These are phyloP conservation scores for Cirrhinus molitorella DNA, from an alignment of 2,797 vertebrate species.

Conservation along the genomic window DNA sequence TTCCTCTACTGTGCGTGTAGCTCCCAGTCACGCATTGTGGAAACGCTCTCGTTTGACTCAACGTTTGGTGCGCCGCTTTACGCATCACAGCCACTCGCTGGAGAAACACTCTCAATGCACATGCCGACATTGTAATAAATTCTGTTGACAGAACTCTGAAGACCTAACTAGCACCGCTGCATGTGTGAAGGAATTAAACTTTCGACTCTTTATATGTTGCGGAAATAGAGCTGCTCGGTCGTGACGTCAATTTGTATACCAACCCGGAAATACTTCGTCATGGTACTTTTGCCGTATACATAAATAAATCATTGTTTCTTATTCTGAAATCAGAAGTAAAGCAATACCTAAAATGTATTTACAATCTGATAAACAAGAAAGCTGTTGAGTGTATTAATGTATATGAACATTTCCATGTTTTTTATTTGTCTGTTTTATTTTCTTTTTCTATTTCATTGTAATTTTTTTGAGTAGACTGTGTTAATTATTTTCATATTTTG, in stretches of 20 bases:
- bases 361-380: too few relatives aligned
- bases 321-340: too few relatives aligned
- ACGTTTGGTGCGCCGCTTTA: slow-evolving; percentile 5
- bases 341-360: too few relatives aligned
- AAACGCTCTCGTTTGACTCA: slow-evolving; percentile 4
- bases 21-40: background rate
- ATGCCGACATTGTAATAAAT: slow-evolving; percentile 23
- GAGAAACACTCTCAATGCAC: slow-evolving; percentile 23
- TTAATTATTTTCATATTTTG: background rate
- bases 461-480: background rate
- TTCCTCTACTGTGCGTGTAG: slow-evolving; percentile 10
- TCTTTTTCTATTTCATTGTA: too few relatives aligned
- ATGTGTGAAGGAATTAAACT: background rate
- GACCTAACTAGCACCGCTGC: too few relatives aligned
- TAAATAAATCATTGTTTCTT: too few relatives aligned
- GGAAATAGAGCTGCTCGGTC: background rate
- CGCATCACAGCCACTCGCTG: slow-evolving; percentile 15
- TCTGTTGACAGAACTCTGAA: background rate
- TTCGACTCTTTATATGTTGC: background rate
- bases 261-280: slow-evolving; percentile 18
- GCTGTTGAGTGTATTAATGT: too few relatives aligned
- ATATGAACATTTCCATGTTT: too few relatives aligned
- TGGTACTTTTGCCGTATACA: too few relatives aligned
- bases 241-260: slow-evolving; percentile 23
- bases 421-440: too few relatives aligned